phyloP scores from a whole-genome alignment of 2,888 invertebrate species.

The Julus scanicus region DNA sequence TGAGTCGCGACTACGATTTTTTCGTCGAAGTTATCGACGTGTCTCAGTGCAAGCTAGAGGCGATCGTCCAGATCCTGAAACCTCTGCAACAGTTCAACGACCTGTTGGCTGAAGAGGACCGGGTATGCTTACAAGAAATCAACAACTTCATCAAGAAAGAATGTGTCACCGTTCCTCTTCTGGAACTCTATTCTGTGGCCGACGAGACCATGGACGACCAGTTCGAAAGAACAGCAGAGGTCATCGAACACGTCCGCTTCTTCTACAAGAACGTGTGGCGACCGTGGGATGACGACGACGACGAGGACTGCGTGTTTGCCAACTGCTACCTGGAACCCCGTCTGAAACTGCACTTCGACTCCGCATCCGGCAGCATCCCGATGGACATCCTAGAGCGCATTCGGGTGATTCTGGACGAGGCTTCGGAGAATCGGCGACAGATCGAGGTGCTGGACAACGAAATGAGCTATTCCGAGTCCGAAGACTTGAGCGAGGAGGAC shows the following conservation, averaged over 20 bases:
- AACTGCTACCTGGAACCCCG: constrained; percentile 59
- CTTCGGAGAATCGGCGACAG: constrained; percentile 56
- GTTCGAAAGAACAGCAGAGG: constrained; percentile 60
- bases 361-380: constrained; percentile 59
- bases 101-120: neutral
- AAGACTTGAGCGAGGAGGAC: constrained; percentile 60
- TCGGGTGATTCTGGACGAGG: constrained; percentile 59
- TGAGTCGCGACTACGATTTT: constrained; percentile 58
- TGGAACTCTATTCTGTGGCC: constrained; percentile 60
- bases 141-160: constrained; percentile 51
- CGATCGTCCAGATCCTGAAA: constrained; percentile 57
- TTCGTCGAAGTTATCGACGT: constrained; percentile 60
- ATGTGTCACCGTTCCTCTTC: constrained; percentile 59
- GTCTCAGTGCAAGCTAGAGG: constrained; percentile 57
- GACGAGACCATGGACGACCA: constrained; percentile 60
- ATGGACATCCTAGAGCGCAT: constrained; percentile 58
- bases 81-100: constrained; percentile 47
- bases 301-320: constrained; percentile 59
- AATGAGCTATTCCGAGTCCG: constrained; percentile 60
- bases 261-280: constrained; percentile 60
- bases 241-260: constrained; percentile 61
- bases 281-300: constrained; percentile 62
- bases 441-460: constrained; percentile 58
- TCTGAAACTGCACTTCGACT: constrained; percentile 60
- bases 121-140: neutral